phyloP scores from a whole-genome alignment of 2,113 vertebrate species.

The Pachypanchax playfairii region DNA sequence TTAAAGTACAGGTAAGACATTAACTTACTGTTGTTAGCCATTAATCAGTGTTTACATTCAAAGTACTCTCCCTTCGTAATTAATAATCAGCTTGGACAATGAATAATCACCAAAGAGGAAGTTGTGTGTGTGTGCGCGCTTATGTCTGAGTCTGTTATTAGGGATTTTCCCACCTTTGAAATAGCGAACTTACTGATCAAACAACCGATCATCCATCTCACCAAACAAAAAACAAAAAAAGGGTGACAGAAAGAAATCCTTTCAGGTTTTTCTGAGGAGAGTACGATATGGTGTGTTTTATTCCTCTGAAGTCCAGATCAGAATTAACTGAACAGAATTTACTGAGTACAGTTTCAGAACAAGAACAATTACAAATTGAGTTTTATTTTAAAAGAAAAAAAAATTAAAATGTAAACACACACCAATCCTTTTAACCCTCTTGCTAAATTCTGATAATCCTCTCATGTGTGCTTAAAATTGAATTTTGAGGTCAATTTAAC shows the following conservation, averaged over 20 bases:
- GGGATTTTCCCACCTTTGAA: constrained; percentile 46
- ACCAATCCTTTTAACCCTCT: too few relatives aligned
- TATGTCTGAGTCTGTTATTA: constrained; percentile 13
- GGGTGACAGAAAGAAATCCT: constrained; percentile 10
- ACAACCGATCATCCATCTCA: constrained; percentile 35
- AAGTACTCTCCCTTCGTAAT: constrained; percentile 77
- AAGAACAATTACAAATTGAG: too few relatives aligned
- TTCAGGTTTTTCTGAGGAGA: not conserved
- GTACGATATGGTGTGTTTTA: not conserved
- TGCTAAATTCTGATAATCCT: not conserved
- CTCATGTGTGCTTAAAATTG: not conserved
- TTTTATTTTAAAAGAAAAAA: too few relatives aligned
- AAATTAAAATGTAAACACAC: too few relatives aligned
- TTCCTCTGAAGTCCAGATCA: too few relatives aligned
- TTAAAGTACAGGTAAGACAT: constrained; percentile 84
- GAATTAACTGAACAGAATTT: too few relatives aligned
- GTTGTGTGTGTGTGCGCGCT: constrained; percentile 29
- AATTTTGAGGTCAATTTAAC: not conserved
- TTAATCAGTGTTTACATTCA: constrained; percentile 85
- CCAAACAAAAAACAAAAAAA: constrained; percentile 23
- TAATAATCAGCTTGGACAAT: constrained; percentile 81
- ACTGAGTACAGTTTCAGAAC: too few relatives aligned
- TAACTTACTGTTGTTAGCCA: constrained; percentile 86
- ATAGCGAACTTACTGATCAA: constrained; percentile 48
- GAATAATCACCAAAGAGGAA: constrained; percentile 78